These are phyloP conservation scores for Ramphastos sulfuratus DNA, from an alignment of 2,113 vertebrate genomes.

Conservation along the genomic window DNA sequence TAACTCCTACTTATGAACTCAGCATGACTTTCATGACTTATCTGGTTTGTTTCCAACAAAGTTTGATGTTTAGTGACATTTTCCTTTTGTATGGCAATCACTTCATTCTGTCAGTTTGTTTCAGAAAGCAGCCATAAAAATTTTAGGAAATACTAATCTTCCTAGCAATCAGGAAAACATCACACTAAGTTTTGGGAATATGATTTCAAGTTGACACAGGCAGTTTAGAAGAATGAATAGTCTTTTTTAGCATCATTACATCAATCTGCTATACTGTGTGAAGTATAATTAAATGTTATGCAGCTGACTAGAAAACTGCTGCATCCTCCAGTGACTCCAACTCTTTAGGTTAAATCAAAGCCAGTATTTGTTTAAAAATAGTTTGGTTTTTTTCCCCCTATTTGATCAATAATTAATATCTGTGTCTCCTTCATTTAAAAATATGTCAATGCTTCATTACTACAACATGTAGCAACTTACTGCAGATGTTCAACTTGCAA, in stretches of 20 bases:
- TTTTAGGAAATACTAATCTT: constrained; percentile 2
- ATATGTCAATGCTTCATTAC: neutral
- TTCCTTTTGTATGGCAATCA: neutral
- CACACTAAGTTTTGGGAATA: neutral
- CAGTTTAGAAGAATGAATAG: neutral
- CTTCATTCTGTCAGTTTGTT: neutral
- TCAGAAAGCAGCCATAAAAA: neutral
- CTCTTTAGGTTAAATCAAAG: neutral
- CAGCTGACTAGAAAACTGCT: neutral
- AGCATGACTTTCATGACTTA: neutral
- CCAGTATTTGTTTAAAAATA: neutral
- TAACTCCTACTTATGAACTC: neutral
- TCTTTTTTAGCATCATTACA: neutral
- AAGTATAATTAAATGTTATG: neutral
- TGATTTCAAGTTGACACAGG: neutral
- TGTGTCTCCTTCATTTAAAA: neutral
- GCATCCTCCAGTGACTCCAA: neutral
- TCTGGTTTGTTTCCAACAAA: neutral
- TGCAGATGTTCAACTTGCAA: neutral
- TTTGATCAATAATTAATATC: neutral
- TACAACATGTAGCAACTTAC: neutral
- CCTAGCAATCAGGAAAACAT: neutral
- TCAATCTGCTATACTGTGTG: neutral
- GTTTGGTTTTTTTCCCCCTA: neutral
- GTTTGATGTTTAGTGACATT: neutral